Evolutionary conservation across 2,797 vertebrate species (phyloP), one percentile per base, ranked within the genome.

Genomic region (Sardinella longiceps): DNA sequence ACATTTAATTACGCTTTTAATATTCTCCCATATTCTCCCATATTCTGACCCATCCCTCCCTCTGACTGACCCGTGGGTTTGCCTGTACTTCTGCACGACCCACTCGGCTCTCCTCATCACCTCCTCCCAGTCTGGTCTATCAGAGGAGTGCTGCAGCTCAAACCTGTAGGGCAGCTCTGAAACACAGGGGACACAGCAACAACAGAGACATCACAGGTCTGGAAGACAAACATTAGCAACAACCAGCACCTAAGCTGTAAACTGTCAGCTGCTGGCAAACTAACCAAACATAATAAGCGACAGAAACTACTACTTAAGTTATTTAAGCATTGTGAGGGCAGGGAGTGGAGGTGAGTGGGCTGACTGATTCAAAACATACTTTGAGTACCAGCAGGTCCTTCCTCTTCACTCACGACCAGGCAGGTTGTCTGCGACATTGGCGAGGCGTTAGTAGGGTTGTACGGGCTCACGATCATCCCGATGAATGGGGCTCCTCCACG

Each of bases 381-480:
- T 81, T 97, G 97, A 33, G 94, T 92, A 28, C 95, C 95, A 0
- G 96, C 91, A 46, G 95, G 80, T 56, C 96, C 97, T 56, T 94
- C 92, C 90, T 96, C 97, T 45, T 98, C 97, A 43, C 95, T 97
- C 86, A 99, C 98, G 88, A 99, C 93, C 89, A 99, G 90, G 89
- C 98, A 99, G 87, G 97, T 98, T 20, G 97, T 96, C 92, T 99
- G 97, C 83, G 98, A 99, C 88, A 97, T 96, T 0, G 98, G 97
- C 10, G 97, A 97, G 51, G 96, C 92, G 88, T 99, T 99, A 56
- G 94, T 96, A 50, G 95, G 95, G 93, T 99, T 98, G 88, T 98
- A 99, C 0, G 98, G 98, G 89, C 98, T 99, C 90, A 99, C 93
- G n/a, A 99, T 99, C 97, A 99, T 97, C 70, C 98, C 98, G 9